Evolutionary conservation across 37 sponge, comb jelly and placozoan genomes (phyloP).

Genomic region (Spongilla lacustris): DNA sequence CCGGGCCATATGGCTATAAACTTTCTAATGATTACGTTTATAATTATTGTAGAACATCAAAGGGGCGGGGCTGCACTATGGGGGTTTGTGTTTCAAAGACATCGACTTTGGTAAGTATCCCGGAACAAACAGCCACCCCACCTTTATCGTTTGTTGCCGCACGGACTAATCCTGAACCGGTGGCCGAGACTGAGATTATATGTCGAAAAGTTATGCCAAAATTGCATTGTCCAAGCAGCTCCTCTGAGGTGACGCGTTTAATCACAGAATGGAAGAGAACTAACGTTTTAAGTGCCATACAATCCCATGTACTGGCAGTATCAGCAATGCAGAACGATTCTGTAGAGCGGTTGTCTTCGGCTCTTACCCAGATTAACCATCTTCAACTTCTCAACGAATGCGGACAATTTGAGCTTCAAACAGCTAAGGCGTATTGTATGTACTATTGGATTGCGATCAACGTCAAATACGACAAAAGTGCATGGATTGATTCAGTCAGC

Average conservation of each 20-base stretch:
- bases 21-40: not conserved
- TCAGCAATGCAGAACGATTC: not conserved
- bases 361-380: not conserved
- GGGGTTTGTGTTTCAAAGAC: not conserved
- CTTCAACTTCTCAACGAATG: not conserved
- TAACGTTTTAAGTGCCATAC: not conserved
- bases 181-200: not conserved
- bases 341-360: not conserved
- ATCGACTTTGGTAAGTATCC: not conserved
- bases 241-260: not conserved
- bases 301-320: not conserved
- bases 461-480: constrained; percentile 8
- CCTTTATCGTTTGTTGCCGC: not conserved
- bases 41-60: not conserved
- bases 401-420: not conserved
- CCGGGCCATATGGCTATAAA: too few species aligned
- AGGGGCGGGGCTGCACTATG: not conserved
- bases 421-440: constrained; percentile 19
- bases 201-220: not conserved
- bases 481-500: not conserved
- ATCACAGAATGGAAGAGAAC: not conserved
- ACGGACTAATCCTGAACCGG: not conserved
- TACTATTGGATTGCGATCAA: constrained; percentile 32
- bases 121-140: not conserved
- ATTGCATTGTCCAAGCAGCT: not conserved